Evolutionary conservation across 2,113 vertebrate species (phyloP).

Genomic region (Neotoma lepida): DNA sequence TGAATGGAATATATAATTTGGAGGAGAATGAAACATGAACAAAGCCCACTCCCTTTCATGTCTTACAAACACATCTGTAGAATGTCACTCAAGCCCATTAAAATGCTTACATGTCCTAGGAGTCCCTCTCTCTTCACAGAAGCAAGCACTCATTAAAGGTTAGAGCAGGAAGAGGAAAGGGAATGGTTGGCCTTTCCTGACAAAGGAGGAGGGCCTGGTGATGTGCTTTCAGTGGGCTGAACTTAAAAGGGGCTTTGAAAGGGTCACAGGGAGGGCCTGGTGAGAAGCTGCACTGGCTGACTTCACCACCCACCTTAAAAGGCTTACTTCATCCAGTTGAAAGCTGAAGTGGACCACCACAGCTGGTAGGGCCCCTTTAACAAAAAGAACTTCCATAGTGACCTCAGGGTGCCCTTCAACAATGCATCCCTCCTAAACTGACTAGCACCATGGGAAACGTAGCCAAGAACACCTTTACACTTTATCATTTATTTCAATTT

Average conservation of each 20-base stretch:
- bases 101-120: conserved; percentile 56
- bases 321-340: conserved; percentile 46
- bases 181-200: conserved; percentile 55
- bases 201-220: conserved; percentile 37
- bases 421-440: conserved; percentile 63
- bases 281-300: conserved; percentile 56
- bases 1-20: conserved; percentile 31
- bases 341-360: conserved; percentile 58
- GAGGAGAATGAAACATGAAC: conserved; percentile 44
- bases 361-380: conserved; percentile 51
- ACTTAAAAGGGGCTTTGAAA: conserved; percentile 61
- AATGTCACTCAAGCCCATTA: conserved; percentile 48
- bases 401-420: conserved; percentile 76
- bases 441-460: conserved; percentile 48
- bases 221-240: conserved; percentile 22
- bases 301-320: conserved; percentile 68
- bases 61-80: conserved; percentile 7
- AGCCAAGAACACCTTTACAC: conserved; percentile 67
- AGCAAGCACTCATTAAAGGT: conserved; percentile 68
- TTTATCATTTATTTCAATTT: conserved; percentile 72
- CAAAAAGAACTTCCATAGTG: conserved; percentile 56
- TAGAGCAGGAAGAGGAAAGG: conserved; percentile 14
- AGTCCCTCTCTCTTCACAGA: conserved; percentile 52
- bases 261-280: conserved; percentile 39
- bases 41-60: conserved; percentile 3